phyloP scores from a whole-genome alignment of 2,113 vertebrate genomes.

The Tachysurus fulvidraco region DNA sequence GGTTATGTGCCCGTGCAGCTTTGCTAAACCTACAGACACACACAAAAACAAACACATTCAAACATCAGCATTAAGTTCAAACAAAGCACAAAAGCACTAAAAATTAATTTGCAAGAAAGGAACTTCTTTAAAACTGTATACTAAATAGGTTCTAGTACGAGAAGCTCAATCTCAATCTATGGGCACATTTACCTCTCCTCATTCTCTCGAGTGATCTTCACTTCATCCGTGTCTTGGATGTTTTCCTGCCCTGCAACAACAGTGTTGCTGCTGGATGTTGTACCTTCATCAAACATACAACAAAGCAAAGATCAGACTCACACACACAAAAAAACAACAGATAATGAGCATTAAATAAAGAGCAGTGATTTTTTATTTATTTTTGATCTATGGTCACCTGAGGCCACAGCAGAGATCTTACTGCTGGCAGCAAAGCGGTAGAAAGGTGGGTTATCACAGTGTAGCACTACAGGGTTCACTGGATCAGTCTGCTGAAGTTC shows the following conservation, averaged over 20 bases:
- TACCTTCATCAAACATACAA: conserved; percentile 73
- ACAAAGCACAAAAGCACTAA: background rate
- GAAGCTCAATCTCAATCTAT: background rate
- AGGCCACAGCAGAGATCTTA: conserved; percentile 89
- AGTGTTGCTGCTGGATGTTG: conserved; percentile 95
- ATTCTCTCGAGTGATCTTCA: conserved; percentile 82
- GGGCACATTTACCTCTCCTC: conserved; percentile 82
- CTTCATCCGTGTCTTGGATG: conserved; percentile 86
- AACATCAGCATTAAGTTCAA: conserved; percentile 8
- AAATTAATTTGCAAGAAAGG: background rate
- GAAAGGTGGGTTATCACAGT: conserved; percentile 96
- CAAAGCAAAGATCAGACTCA: conserved; percentile 1
- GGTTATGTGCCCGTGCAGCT: conserved; percentile 89
- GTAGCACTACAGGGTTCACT: conserved; percentile 93
- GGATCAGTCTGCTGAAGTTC: conserved; percentile 98
- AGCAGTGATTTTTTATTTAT: background rate
- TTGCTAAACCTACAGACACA: conserved; percentile 77
- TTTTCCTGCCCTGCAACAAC: conserved; percentile 92
- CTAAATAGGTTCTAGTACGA: background rate
- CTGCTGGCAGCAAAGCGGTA: conserved; percentile 94
- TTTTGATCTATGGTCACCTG: conserved; percentile 72
- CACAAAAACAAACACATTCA: conserved; percentile 2
- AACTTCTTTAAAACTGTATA: background rate
- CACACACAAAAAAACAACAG: background rate
- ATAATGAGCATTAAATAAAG: background rate